These are phyloP conservation scores for Capreolus pygargus DNA, from an alignment of 2,113 vertebrate genomes.

Conservation along the genomic window DNA sequence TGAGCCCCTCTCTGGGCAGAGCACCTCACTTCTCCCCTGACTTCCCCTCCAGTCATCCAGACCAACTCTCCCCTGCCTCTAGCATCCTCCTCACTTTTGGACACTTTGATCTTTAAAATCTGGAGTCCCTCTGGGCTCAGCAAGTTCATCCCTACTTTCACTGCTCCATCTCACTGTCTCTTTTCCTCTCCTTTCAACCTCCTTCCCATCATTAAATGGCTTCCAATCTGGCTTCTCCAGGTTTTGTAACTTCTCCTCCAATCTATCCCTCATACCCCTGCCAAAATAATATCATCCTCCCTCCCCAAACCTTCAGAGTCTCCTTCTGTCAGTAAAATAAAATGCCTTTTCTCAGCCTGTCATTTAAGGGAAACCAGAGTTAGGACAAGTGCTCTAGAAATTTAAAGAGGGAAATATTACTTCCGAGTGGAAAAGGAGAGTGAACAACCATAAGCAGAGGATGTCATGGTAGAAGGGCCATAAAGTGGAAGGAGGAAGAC, in stretches of 20 bases:
- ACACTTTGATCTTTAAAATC: not conserved
- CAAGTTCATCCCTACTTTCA: not conserved
- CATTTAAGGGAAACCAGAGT: not conserved
- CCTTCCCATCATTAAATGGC: not conserved
- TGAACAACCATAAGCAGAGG: not conserved
- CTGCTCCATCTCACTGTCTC: not conserved
- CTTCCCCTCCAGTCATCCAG: not conserved
- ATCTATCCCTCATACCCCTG: not conserved
- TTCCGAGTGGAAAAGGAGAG: not conserved
- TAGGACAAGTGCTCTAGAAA: not conserved
- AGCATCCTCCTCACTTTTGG: not conserved
- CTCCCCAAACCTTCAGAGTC: not conserved
- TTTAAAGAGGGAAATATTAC: not conserved
- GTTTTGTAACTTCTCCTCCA: not conserved
- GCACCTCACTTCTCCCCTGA: not conserved
- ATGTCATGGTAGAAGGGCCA: not conserved
- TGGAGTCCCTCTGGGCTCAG: not conserved
- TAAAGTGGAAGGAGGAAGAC: not conserved
- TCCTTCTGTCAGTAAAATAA: not conserved
- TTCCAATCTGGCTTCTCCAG: not conserved
- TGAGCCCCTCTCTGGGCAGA: not conserved
- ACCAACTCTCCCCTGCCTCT: not conserved
- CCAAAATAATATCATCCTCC: not conserved
- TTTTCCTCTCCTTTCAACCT: no score
- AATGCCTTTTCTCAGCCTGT: not conserved